phyloP scores from a whole-genome alignment of 1,140 invertebrate genomes.

The Hetaerina americana region DNA sequence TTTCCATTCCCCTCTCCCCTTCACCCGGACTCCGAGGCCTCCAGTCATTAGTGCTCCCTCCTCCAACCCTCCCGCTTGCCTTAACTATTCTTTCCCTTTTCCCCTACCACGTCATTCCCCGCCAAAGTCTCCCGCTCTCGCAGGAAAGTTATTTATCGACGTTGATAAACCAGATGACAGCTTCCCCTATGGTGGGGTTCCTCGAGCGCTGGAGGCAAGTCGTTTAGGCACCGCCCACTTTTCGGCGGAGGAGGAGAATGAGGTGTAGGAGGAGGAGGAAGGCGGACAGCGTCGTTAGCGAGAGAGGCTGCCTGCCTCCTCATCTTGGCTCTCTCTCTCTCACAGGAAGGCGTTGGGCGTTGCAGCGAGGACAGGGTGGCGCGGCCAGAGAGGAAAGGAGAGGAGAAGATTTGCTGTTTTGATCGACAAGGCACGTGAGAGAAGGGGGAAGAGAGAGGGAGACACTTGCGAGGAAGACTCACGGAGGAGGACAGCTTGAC shows the following conservation, averaged over 20 bases:
- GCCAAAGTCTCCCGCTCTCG: neutral
- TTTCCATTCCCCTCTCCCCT: neutral
- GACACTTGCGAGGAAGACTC: too few relatives aligned
- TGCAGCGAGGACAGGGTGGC: too few relatives aligned
- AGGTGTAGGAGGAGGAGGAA: neutral
- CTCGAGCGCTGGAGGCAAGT: too few relatives aligned
- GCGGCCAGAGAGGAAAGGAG: neutral
- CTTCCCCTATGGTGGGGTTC: too few relatives aligned
- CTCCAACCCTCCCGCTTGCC: too few relatives aligned
- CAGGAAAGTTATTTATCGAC: neutral
- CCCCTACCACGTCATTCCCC: neutral
- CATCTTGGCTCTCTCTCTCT: too few relatives aligned
- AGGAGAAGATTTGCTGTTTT: too few relatives aligned
- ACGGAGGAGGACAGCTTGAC: too few relatives aligned
- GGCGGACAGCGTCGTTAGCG: neutral
- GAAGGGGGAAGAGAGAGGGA: too few relatives aligned
- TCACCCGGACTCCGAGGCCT: too few relatives aligned
- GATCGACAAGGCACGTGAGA: neutral
- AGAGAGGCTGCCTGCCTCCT: neutral
- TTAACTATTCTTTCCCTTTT: too few relatives aligned
- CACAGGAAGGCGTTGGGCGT: neutral
- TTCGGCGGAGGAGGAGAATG: neutral
- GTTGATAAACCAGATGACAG: neutral
- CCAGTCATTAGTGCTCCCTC: too few relatives aligned
- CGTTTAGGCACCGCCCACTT: neutral